Evolutionary conservation across 2,888 invertebrate species (phyloP).

Genomic region (Heliconius ethilla): DNA sequence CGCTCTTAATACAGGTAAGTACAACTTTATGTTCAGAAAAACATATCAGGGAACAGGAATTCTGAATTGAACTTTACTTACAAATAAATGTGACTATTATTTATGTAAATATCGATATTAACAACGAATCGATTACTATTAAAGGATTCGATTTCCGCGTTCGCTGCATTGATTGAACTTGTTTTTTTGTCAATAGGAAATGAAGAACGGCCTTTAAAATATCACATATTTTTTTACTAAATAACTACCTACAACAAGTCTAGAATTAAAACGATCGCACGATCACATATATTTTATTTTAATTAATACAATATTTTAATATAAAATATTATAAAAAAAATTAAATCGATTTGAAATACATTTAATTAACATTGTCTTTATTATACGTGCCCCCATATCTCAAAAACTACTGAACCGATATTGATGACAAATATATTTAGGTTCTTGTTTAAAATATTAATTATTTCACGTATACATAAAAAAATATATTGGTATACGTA

Average conservation of each 20-base stretch:
- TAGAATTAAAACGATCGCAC: neutral
- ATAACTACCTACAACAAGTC: neutral
- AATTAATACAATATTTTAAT: neutral
- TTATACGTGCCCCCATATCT: too few relatives aligned
- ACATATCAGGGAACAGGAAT: too few relatives aligned
- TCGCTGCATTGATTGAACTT: neutral
- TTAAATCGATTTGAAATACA: too few relatives aligned
- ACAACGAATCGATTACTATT: neutral
- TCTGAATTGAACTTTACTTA: neutral
- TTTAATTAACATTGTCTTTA: too few relatives aligned
- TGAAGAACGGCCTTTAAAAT: conserved; percentile 7
- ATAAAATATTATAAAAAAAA: too few relatives aligned
- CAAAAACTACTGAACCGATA: too few relatives aligned
- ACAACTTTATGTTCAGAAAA: too few relatives aligned
- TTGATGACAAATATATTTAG: too few relatives aligned
- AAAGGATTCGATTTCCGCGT: conserved; percentile 4
- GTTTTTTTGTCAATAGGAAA: neutral
- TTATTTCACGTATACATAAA: too few relatives aligned
- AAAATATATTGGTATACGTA: too few relatives aligned
- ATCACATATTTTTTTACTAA: neutral
- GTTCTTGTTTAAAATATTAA: too few relatives aligned
- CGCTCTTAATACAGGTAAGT: too few relatives aligned
- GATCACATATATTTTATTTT: neutral
- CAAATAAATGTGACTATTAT: neutral
- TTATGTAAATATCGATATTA: neutral